Evolutionary conservation across 2,888 invertebrate genomes (phyloP).

Genomic region (Agonopterix alstromeriana): DNA sequence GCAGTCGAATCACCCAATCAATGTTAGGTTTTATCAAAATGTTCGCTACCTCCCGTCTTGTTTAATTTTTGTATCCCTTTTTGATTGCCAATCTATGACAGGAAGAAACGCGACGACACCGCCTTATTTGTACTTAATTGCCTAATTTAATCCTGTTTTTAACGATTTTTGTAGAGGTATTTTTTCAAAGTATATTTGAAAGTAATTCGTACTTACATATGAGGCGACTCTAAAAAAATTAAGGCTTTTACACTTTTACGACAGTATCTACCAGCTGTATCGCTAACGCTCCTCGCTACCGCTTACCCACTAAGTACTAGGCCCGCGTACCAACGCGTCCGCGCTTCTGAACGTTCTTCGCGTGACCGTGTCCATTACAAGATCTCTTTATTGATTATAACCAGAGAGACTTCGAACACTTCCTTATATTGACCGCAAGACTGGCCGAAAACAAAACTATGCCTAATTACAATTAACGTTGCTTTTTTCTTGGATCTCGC

Average conservation of each 20-base stretch:
- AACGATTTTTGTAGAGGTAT: too few species aligned
- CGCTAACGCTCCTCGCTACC: slow-evolving; percentile 11
- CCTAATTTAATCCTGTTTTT: too few species aligned
- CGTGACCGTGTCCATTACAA: slow-evolving; percentile 68
- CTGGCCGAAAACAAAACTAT: slow-evolving; percentile 21
- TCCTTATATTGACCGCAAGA: slow-evolving; percentile 38
- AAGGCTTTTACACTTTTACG: neutral
- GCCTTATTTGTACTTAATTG: too few species aligned
- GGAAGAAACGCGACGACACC: too few species aligned
- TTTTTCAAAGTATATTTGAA: too few species aligned
- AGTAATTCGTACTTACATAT: neutral
- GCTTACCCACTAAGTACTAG: slow-evolving; percentile 18
- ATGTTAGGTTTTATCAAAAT: too few species aligned
- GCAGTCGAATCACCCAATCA: too few species aligned
- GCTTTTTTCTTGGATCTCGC: too few species aligned
- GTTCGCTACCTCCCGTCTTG: too few species aligned
- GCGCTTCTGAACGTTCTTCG: slow-evolving; percentile 33
- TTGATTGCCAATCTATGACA: too few species aligned
- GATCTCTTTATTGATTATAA: slow-evolving; percentile 73
- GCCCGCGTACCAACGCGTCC: slow-evolving; percentile 64
- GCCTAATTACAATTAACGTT: neutral
- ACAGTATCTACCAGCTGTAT: neutral
- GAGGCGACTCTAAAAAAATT: neutral
- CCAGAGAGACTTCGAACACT: slow-evolving; percentile 33
- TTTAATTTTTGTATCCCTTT: too few species aligned